Evolutionary conservation across 2,797 vertebrate genomes (phyloP), one percentile per base, ranked within the genome.

Genomic region (Pelodytes ibericus): DNA sequence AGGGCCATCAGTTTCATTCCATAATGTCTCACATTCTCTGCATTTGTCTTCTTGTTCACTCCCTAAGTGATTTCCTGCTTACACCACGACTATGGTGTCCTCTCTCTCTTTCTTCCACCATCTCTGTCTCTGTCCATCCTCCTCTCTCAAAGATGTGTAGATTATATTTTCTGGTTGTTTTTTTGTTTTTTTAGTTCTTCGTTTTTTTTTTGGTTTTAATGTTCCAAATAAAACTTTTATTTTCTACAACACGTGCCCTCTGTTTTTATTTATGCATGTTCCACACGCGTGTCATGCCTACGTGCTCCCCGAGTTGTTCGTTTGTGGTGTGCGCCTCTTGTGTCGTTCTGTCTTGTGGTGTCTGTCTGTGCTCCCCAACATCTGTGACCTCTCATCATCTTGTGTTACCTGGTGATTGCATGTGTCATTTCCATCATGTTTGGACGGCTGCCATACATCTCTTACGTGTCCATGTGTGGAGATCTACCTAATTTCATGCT

Each of bases 201-300:
- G 24, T n/a, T 24, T 67, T 30, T 59, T 41, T 59, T 16, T 44
- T 13, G 41, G 41, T 13, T 44, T 44, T 60, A 72, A 72, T 78
- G 18, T 65, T 79, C 60, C 63, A 79, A 79, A 73, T n/a, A n/a
- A 79, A 79, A 79, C 64, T 57, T 73, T 79, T 73, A 62, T 77
- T 79, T 56, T 80, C 75, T 82, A 80, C 81, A 80, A 82, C 72
- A 41, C 33, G 71, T 79, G 77, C 68, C 64, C 64, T 73, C 63
- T 79, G 75, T 82, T 83, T 82, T 76, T 82, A 82, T 81, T 81
- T 84, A 79, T 75, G 60, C 81, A 75, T 71, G 80, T 75, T 68
- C 65, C 75, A 70, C 69, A 58, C n/a, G 62, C 66, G 75, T 62
- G 70, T 62, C 44, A 13, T 57, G 59, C 44, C 59, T 31, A 65